Evolutionary conservation across 1,140 invertebrate species (phyloP).

Genomic region (Neodiprion pinetum): DNA sequence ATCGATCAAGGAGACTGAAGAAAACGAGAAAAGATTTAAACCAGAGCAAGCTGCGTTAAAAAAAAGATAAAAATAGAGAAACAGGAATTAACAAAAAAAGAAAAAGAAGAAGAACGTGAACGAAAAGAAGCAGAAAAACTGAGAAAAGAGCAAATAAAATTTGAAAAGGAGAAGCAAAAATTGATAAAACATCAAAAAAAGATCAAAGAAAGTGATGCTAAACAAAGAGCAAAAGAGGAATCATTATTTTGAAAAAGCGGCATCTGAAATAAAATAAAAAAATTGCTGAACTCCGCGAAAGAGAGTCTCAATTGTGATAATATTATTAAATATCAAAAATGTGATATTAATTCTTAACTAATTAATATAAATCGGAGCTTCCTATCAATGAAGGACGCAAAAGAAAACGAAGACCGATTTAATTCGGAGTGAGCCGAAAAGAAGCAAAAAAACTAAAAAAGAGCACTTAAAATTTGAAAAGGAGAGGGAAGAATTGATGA

Average conservation of each 20-base stretch:
- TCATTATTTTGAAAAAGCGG: neutral
- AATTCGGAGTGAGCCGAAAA: neutral
- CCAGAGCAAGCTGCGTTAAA: neutral
- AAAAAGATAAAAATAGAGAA: neutral
- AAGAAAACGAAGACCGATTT: no score
- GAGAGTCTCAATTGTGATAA: neutral
- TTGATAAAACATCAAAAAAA: neutral
- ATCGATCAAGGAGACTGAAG: neutral
- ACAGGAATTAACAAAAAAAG: constrained; percentile 1
- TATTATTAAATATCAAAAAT: neutral
- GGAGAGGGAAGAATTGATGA: no score
- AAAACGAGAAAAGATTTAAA: neutral
- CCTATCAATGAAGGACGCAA: no score
- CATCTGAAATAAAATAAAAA: neutral
- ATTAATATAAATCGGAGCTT: neutral
- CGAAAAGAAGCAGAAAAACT: neutral
- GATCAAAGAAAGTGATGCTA: neutral
- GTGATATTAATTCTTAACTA: neutral
- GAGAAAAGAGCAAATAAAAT: no score
- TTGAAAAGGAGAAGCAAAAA: no score
- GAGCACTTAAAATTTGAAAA: no score
- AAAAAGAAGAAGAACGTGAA: neutral
- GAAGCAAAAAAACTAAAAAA: neutral
- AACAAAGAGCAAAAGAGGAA: neutral
- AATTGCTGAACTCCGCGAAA: neutral